Percentiles rank a stretch among this genome's conserved stretches.
These are phyloP conservation scores for Sinosuthora webbiana DNA, from an alignment of 2,113 vertebrate genomes.

Conservation along the genomic window DNA sequence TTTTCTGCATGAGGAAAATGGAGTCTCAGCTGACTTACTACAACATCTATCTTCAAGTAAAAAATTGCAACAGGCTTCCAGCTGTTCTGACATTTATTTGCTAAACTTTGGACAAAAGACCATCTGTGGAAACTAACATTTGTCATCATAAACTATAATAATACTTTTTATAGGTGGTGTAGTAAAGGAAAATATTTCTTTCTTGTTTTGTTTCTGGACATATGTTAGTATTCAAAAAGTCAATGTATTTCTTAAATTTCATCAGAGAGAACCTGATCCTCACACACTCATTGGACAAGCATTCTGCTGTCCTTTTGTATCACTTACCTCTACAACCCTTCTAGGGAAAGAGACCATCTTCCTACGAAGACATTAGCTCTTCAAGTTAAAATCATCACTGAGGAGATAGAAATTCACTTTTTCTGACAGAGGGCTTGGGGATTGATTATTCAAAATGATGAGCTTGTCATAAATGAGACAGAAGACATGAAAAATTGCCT, in stretches of 20 bases:
- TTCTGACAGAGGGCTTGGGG: not conserved
- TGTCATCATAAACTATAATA: not conserved
- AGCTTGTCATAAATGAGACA: not conserved
- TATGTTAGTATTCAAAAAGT: not conserved
- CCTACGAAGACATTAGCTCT: not conserved
- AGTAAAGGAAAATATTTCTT: not conserved
- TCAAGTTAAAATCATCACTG: not conserved
- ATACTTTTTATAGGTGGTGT: not conserved
- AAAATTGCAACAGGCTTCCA: not conserved
- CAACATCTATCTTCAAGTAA: not conserved
- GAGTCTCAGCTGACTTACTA: not conserved
- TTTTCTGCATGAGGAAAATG: not conserved
- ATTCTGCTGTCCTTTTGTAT: not conserved
- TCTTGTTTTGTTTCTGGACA: not conserved
- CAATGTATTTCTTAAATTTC: not conserved
- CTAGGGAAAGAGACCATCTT: not conserved
- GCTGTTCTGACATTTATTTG: not conserved
- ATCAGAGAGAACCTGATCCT: not conserved
- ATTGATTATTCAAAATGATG: not conserved
- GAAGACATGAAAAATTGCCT: not conserved
- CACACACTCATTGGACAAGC: accelerated
- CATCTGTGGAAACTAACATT: not conserved
- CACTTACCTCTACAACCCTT: not conserved
- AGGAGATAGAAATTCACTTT: not conserved
- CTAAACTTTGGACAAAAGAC: not conserved